Base-by-base conservation (phyloP, 1,140 invertebrate genomes). In the Micrasema longulum region DNA sequence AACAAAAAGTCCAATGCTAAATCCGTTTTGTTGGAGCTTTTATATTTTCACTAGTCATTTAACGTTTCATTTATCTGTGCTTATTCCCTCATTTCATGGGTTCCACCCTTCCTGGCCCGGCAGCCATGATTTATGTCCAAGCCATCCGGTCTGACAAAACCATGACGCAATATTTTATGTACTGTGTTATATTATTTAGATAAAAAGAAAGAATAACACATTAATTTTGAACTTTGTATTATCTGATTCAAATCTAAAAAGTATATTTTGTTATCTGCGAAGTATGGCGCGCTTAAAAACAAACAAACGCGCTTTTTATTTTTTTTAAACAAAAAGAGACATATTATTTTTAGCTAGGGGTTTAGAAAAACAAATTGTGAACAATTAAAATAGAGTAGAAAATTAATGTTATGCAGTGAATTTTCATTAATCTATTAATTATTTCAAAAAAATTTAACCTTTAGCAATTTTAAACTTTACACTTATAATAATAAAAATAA, bases 91-190 rank as follows among this genome's bases (percentile, higher is more conserved):
- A 41, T 38, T 60, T 60, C 55, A 60, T 60, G 55, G 55, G 10
- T 60, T 53, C 47, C 47, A 20, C 64, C 48, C 47, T 66, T 66
- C 60, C 60, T 64, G 43, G 16, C 48, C 45, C 16, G 38, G 43
- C 23, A 53, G 63, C 63, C 53, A 68, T 76, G 74, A 76, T 76
- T 76, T 76, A 76, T 76, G 68, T 71, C 48, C 64, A 57, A 73
- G 68, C 55, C 74, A 73, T 76, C 74, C 74, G 74, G 71, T 68
- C 68, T 70, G 74, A 75, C 74, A 70, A 70, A 70, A 72, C 74
- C 74, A 63, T 76, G 74, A 76, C 71, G 74, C 71, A 71, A 73
- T 73, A 76, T 73, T 73, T 76, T 73, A 76, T 76, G 68, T 64
- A 63, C 71, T 66, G 55, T 76, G 74, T 76, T 66, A 72, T 71